phyloP scores from a whole-genome alignment of 2,888 invertebrate species.

The Dryocosmus kuriphilus region DNA sequence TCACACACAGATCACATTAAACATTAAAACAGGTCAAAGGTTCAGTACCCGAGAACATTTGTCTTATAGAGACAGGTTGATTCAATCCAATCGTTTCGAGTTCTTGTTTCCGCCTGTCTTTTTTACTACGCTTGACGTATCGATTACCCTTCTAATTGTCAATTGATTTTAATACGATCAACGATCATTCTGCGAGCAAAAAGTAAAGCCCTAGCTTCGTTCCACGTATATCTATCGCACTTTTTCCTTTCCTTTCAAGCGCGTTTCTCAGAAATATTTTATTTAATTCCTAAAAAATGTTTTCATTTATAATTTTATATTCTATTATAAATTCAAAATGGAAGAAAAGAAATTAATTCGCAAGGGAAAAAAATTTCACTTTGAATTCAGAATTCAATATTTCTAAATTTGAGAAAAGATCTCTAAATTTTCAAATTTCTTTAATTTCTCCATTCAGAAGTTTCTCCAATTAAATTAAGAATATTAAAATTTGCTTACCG shows the following conservation, averaged over 20 bases:
- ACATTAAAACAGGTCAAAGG: constrained; percentile 34
- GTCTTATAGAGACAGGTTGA: constrained; percentile 16
- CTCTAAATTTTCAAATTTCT: too few relatives aligned
- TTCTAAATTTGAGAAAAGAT: too few relatives aligned
- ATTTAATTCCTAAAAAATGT: neutral
- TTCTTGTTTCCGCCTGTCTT: neutral
- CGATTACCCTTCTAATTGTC: neutral
- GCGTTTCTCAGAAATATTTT: neutral
- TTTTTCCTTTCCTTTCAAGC: neutral
- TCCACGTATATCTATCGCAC: neutral
- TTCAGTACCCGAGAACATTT: neutral
- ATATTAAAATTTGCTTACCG: too few relatives aligned
- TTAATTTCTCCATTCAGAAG: too few relatives aligned
- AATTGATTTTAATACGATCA: neutral
- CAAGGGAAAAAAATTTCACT: too few relatives aligned
- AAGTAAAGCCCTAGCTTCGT: neutral
- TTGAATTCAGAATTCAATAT: too few relatives aligned
- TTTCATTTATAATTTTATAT: neutral
- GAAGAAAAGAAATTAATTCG: too few relatives aligned
- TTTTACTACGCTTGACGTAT: neutral
- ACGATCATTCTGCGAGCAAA: neutral
- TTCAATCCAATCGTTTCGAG: neutral
- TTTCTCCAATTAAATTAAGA: too few relatives aligned
- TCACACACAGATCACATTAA: constrained; percentile 22
- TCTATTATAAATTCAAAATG: too few relatives aligned